A percentile compares a stretch with the other conserved stretches of the same genome.
Conservation (phyloP, 2,113 vertebrate species). For the Danionella cerebrum region DNA sequence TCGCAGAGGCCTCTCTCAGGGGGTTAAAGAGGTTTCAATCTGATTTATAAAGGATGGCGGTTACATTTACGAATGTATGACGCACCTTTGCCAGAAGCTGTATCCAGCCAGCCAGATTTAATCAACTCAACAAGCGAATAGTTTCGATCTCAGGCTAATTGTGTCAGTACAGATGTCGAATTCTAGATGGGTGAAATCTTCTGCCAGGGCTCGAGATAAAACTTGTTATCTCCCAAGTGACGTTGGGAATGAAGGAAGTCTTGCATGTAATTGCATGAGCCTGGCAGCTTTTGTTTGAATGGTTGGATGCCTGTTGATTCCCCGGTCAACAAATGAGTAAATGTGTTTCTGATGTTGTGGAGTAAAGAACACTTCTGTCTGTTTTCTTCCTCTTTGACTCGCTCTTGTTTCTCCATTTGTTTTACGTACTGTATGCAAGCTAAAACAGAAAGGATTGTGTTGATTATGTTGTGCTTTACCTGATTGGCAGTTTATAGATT, state of each 20-base stretch:
- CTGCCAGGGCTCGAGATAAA: background rate
- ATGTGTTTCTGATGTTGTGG: background rate
- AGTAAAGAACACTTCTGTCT: background rate
- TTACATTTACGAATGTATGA: background rate
- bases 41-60: constrained; percentile 24
- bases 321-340: background rate
- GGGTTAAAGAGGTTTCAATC: background rate
- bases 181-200: background rate
- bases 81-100: background rate
- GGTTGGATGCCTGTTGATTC: background rate
- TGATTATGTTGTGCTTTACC: too few species aligned
- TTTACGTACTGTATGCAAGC: too few species aligned
- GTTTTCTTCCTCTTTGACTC: background rate
- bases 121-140: constrained; percentile 11
- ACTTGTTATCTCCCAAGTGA: background rate
- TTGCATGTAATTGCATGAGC: constrained; percentile 8
- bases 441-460: too few species aligned
- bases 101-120: constrained; percentile 19
- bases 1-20: background rate
- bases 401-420: too few species aligned
- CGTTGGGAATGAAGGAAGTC: background rate
- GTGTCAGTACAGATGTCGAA: constrained; percentile 6
- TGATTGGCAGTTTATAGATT: too few species aligned
- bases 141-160: constrained; percentile 9
- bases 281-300: background rate